Evolutionary conservation across 2,888 invertebrate genomes (phyloP), one percentile per base, ranked within the genome.

Genomic region (Agapostemon virescens): DNA sequence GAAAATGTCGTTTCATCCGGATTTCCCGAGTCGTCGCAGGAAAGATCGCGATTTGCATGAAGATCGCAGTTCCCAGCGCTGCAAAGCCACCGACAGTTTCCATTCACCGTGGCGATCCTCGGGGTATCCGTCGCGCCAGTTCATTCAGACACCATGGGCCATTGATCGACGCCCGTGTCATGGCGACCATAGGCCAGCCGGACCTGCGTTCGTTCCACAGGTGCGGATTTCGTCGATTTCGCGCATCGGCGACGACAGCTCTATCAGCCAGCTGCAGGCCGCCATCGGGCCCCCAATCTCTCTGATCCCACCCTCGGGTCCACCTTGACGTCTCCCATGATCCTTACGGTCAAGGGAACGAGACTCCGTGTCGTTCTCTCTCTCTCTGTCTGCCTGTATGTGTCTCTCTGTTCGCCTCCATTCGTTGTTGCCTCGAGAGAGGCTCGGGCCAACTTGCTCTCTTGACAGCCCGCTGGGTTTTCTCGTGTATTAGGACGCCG

Each of bases 211-310:
- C 83, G 77, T 79, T 85, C 73, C 84, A 86, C 88, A 89, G 88
- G 89, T 88, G 88, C 77, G 69, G 84, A 86, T 84, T 81, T 77
- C 82, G 83, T 87, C 78, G 81, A 86, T 88, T 89, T 88, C 81
- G 83, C 84, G 85, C 85, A 85, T 86, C 86, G 82, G 67, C 82
- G 83, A 74, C 52, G 83, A 82, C 71, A 72, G 70, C 77, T 81
- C 84, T 82, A 87, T 85, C 82, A 70, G 74, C 42, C 86, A 84
- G 85, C 88, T 86, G 88, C 88, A 86, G 83, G 77, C 81, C 66
- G 77, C 81, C 69, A 55, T 17, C 55, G 63, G 64, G 69, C 64
- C 30, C 69, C 26, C 77, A 30, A 26, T 69, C 66, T n/a, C 38
- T 49, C 72, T 52, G 13, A 23, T 36, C 66, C 79, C 26, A n/a